A percentile compares a stretch with the other conserved stretches of the same genome.
These are phyloP conservation scores for Nyctibius bracteatus DNA, from an alignment of 2,113 vertebrate species.

Conservation along the genomic window DNA sequence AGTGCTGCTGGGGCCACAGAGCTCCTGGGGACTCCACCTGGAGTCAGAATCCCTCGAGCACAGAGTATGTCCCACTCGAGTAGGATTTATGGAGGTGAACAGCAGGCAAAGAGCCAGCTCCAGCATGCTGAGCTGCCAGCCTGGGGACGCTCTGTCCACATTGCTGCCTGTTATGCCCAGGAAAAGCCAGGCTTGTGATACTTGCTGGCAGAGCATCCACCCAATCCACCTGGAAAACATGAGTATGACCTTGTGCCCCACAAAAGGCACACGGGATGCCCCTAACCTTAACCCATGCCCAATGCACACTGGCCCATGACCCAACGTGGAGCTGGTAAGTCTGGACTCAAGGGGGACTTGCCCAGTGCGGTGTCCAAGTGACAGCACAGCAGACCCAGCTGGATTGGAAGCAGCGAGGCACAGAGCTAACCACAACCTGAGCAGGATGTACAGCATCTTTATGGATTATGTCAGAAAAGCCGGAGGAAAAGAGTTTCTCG, in stretches of 20 bases:
- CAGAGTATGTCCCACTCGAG: neutral
- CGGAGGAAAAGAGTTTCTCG: neutral
- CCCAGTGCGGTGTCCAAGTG: neutral
- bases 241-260: rapidly evolving
- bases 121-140: neutral
- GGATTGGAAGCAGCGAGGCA: rapidly evolving
- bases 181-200: neutral
- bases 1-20: rapidly evolving
- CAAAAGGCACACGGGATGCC: neutral
- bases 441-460: neutral
- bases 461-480: neutral
- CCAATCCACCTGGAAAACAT: neutral
- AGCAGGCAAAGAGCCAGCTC: neutral
- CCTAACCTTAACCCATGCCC: neutral
- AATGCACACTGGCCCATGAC: neutral
- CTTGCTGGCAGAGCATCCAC: neutral
- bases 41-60: neutral
- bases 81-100: neutral
- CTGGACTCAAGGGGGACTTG: neutral
- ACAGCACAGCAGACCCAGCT: neutral
- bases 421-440: neutral
- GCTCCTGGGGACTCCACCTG: neutral
- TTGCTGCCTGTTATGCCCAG: neutral
- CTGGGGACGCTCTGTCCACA: neutral
- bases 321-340: rapidly evolving